These are phyloP conservation scores for Labrus mixtus DNA, from an alignment of 2,113 vertebrate species.

Conservation along the genomic window DNA sequence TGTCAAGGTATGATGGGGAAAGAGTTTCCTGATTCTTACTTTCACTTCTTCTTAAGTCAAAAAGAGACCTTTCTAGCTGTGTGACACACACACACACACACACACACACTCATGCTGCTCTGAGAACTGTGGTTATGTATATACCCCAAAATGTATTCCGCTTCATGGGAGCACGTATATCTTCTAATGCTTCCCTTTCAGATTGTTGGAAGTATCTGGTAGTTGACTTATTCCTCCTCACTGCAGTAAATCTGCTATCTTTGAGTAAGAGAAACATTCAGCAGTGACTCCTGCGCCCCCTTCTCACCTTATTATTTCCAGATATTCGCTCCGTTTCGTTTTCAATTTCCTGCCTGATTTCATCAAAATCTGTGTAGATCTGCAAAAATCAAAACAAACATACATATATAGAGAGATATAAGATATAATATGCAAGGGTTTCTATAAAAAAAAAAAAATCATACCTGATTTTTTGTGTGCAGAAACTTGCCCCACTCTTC, in stretches of 20 bases:
- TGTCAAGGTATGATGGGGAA: not conserved
- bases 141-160: not conserved
- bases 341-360: constrained; percentile 99
- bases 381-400: constrained; percentile 45
- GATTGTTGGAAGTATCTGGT: too few species aligned
- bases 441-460: too few species aligned
- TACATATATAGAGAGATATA: not conserved
- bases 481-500: constrained; percentile 99
- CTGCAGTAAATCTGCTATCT: not conserved
- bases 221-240: not conserved
- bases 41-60: not conserved
- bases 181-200: not conserved
- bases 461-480: constrained; percentile 98
- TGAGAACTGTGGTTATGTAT: not conserved
- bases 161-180: not conserved
- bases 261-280: not conserved
- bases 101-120: not conserved
- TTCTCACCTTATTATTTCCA: constrained; percentile 94
- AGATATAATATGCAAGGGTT: too few species aligned
- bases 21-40: not conserved
- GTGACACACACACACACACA: too few species aligned
- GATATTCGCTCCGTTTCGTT: constrained; percentile 96
- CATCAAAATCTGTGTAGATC: constrained; percentile 96
- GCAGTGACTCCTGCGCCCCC: not conserved
- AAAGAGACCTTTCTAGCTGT: not conserved